Evolutionary conservation across 2,113 vertebrate genomes (phyloP).

Genomic region (Apistogramma diplotaenia): DNA sequence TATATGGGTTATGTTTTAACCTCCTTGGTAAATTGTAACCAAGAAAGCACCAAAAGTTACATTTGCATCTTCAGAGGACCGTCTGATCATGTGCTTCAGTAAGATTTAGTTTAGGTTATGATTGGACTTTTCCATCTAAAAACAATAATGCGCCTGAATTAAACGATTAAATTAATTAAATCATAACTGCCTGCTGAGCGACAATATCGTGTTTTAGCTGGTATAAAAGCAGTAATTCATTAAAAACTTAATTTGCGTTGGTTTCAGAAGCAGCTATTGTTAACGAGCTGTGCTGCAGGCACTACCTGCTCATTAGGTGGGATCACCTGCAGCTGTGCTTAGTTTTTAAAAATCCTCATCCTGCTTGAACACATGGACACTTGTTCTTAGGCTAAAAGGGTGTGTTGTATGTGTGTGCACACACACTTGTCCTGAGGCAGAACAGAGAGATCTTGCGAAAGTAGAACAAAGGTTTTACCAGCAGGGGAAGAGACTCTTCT

Average conservation of each 20-base stretch:
- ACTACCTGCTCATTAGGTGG: not conserved
- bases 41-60: not conserved
- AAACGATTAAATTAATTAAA: not conserved
- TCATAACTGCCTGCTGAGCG: not conserved
- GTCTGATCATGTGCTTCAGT: not conserved
- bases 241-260: not conserved
- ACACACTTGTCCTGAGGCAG: not conserved
- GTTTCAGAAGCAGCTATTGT: not conserved
- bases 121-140: too few species aligned
- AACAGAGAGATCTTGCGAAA: not conserved
- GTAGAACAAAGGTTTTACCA: slow-evolving; percentile 4
- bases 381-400: not conserved
- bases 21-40: not conserved
- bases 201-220: not conserved
- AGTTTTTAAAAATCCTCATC: slow-evolving; percentile 15
- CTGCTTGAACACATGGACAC: not conserved
- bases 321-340: slow-evolving; percentile 9
- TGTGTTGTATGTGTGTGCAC: not conserved
- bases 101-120: not conserved
- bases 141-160: too few species aligned
- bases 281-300: slow-evolving; percentile 2
- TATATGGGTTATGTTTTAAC: not conserved
- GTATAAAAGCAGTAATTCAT: not conserved
- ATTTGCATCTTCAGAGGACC: rapidly evolving
- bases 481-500: not conserved